Base-by-base conservation (phyloP, 2,797 vertebrate species). In the Pogoniulus pusillus region DNA sequence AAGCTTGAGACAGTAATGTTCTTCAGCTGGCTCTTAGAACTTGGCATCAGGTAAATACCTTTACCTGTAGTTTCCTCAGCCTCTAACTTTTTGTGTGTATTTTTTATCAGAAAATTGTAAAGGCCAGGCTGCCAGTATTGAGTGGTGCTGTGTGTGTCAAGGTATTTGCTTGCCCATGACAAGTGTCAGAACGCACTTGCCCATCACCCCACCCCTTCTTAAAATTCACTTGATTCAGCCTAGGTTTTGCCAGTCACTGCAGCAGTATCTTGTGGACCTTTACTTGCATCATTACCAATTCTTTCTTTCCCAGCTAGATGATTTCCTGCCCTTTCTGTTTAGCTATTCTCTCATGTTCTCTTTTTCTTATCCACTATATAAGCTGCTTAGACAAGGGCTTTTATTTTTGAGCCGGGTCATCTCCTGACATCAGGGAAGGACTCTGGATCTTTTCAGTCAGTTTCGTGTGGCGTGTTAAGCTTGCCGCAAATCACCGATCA, bases 381-480 rank as follows among this genome's bases (percentile, higher is more conserved):
- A 93, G 80, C 85, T 91, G 71, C 77, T 93, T 85, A 91, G 71
- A 80, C 66, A 57, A 70, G 51, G 83, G 89, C 68, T 87, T 87
- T 89, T 90, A 39, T 75, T 93, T 92, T 81, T 94, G 87, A 85
- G 49, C 85, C 73, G 49, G 29, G 77, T 86, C 71, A 86, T 88
- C 77, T 87, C 72, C 49, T 86, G 60, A 73, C 29, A 75, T 65
- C 51, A 55, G 27, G 19, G 80, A 75, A 81, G 70, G 80, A 89
- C 72, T 87, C 59, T 66, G 76, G 65, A 77, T 76, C 30, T 32
- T 69, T 91, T 94, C 78, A 83, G 72, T 82, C 82, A 59, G 35
- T 75, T 75, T 63, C 72, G 27, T 66, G 32, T 63, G 53, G 29
- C 73, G 66, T 69, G 43, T 78, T 87, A 34, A 10, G 63, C 57